These are phyloP conservation scores for Melanerpes aurifrons DNA, from an alignment of 2,113 vertebrate genomes.

Conservation along the genomic window DNA sequence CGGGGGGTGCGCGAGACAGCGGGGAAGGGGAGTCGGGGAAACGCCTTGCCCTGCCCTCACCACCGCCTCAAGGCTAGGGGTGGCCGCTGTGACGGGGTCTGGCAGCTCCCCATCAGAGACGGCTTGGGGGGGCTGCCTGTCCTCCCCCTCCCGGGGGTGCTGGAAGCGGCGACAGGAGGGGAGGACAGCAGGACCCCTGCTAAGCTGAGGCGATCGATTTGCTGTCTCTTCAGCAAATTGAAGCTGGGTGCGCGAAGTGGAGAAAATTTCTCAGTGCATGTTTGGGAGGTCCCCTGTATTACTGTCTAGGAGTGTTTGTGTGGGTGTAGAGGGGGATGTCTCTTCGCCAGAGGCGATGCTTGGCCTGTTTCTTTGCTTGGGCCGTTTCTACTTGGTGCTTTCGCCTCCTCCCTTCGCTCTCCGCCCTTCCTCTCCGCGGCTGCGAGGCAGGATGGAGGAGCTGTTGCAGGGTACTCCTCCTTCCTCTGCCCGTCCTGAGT, in stretches of 20 bases:
- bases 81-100: neutral
- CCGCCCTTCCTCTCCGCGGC: slow-evolving; percentile 35
- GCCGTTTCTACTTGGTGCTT: neutral
- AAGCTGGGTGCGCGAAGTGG: neutral
- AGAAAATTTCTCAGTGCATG: neutral
- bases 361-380: neutral
- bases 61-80: neutral
- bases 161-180: neutral
- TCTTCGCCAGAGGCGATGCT: neutral
- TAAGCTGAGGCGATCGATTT: neutral
- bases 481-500: neutral
- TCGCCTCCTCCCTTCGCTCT: neutral
- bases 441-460: slow-evolving; percentile 20
- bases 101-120: neutral
- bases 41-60: neutral
- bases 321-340: neutral
- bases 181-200: too few relatives aligned
- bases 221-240: neutral
- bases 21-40: neutral
- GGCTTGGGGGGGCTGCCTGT: neutral
- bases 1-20: neutral
- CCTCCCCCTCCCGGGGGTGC: too few relatives aligned
- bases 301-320: neutral
- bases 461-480: neutral
- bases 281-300: fast-evolving